Evolutionary conservation across 2,797 vertebrate genomes (phyloP), one percentile per base, ranked within the genome.

Genomic region (Heteromormyrus szaboi): DNA sequence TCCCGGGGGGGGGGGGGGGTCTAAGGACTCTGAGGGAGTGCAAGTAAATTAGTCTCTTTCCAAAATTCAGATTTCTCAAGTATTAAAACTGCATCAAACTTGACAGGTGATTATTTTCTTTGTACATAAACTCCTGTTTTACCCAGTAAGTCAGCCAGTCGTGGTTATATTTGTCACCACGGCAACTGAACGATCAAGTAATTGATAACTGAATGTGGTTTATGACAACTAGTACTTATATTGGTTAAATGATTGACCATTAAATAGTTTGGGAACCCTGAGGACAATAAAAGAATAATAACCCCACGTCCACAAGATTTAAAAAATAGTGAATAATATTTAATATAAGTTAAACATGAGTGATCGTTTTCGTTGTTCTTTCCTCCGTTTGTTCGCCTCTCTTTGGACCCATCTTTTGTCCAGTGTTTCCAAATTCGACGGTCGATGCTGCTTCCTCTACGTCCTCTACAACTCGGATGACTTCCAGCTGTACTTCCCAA

Each of bases 361-460:
- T 33, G 25, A 29, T 29, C 17, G 1, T 11, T 85, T 85, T 91
- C 90, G 4, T 48, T 88, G 72, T n/a, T 62, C 19, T 22, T 29
- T 4, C 25, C 25, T 12, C 12, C 0, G 0, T 53, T 17, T 53
- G 14, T 17, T 53, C 11, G 9, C 9, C 25, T 3, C 62, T 65
- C 62, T 1, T 33, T 85, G 50, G 46, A 29, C 50, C 25, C 50
- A 33, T 53, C 46, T 50, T 25, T 53, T 56, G 6, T 29, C 2
- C 93, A 99, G 98, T 86, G 94, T 93, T 87, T 98, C 97, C 85
- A 98, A 97, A 92, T 94, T 94, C 0, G 97, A 99, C 0, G 97
- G 97, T 90, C 95, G 98, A 25, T 97, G 97, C 94, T 98, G 97
- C 91, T 99, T 98, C 93, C 97, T 99, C 81, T 99, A 98, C 0